A percentile compares a stretch with the other conserved stretches of the same genome.
Conservation (phyloP, 1,140 invertebrate genomes). For the Drosophila obscura region DNA sequence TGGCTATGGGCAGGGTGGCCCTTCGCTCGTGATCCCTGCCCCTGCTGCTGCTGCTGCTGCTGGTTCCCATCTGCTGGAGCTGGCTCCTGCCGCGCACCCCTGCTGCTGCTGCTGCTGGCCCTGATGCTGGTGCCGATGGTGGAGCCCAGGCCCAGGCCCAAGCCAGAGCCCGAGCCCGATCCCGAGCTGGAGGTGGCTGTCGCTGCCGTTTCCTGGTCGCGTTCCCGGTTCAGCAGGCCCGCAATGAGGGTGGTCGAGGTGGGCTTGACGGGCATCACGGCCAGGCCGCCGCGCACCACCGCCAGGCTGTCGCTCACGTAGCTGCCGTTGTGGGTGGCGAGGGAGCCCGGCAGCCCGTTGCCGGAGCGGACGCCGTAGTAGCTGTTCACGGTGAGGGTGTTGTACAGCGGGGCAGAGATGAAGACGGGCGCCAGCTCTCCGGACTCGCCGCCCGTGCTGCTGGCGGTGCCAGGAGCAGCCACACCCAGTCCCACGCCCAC, state of each 20-base stretch:
- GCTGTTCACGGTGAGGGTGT: conserved; percentile 74
- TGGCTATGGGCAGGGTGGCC: conserved; percentile 76
- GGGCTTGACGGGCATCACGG: conserved; percentile 77
- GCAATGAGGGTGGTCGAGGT: conserved; percentile 78
- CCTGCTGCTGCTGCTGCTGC: conserved; percentile 13
- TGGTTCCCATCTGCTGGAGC: conserved; percentile 24
- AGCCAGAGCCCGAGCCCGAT: not conserved
- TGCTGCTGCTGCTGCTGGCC: conserved; percentile 28
- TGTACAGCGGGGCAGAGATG: conserved; percentile 77
- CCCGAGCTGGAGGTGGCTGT: conserved; percentile 10
- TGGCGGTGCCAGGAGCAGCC: conserved; percentile 26
- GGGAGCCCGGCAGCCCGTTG: conserved; percentile 39
- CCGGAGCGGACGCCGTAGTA: conserved; percentile 60
- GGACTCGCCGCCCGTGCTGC: conserved; percentile 58
- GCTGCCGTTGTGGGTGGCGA: conserved; percentile 55
- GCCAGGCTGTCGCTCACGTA: conserved; percentile 80
- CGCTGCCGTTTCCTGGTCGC: conserved; percentile 54
- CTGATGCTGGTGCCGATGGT: conserved; percentile 33
- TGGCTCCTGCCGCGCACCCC: conserved; percentile 42
- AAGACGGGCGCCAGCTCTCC: conserved; percentile 70
- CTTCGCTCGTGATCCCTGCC: conserved; percentile 65
- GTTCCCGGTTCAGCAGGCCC: conserved; percentile 77
- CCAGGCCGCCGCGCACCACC: conserved; percentile 68
- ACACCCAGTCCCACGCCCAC: conserved; percentile 14
- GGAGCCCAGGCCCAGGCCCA: conserved; percentile 10